Percentiles rank a stretch among this genome's conserved stretches.
phyloP scores from a whole-genome alignment of 2,797 vertebrate genomes.

The Pantherophis alleghaniensis region DNA sequence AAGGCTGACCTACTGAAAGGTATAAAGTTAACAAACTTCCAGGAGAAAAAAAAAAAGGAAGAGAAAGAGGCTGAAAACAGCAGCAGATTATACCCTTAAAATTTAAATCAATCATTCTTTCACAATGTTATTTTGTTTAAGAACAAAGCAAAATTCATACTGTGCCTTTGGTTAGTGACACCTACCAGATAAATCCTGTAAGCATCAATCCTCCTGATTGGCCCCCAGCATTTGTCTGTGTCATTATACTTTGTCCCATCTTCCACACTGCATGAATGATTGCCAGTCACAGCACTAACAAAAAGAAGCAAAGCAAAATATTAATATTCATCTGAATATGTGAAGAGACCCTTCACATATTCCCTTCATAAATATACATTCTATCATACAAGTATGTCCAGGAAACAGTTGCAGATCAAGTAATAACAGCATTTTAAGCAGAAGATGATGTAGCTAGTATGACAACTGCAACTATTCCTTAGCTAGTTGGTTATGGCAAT shows the following conservation, averaged over 20 bases:
- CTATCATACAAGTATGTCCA: not conserved
- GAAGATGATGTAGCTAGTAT: not conserved
- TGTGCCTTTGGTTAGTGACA: constrained; percentile 26
- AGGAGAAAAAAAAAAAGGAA: not conserved
- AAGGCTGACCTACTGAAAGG: not conserved
- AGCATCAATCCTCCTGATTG: constrained; percentile 84
- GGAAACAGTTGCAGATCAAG: not conserved
- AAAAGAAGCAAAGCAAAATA: constrained; percentile 45
- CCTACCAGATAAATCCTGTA: constrained; percentile 95
- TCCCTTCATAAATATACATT: not conserved
- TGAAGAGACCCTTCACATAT: constrained; percentile 28
- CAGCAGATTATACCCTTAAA: not conserved
- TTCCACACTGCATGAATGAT: constrained; percentile 86
- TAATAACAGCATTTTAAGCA: not conserved
- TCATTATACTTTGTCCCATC: constrained; percentile 85
- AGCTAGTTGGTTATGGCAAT: not conserved
- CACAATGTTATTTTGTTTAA: not conserved
- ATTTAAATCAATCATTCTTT: not conserved
- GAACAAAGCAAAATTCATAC: not conserved
- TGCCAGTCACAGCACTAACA: constrained; percentile 75
- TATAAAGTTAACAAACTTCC: not conserved
- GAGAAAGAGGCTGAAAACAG: not conserved
- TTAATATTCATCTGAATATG: constrained; percentile 38
- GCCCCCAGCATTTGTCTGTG: constrained; percentile 91
- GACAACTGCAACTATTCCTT: not conserved